phyloP scores from a whole-genome alignment of 2,113 vertebrate species.

The Otocyon megalotis region DNA sequence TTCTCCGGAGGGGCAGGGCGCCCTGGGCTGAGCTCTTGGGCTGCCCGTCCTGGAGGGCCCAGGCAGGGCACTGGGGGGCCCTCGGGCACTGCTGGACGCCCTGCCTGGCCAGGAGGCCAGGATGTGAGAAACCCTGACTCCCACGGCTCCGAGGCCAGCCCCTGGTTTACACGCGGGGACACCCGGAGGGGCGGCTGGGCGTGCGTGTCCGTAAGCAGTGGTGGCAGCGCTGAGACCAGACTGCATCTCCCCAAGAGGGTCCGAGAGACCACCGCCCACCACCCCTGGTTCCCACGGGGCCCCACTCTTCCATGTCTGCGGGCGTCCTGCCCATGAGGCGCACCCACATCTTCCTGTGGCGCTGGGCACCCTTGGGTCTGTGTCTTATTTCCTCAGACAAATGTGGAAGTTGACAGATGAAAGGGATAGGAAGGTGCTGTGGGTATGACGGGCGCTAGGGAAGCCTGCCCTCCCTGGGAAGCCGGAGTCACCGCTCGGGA shows the following conservation, averaged over 20 bases:
- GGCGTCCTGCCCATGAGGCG: too few relatives aligned
- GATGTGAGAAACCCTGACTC: too few relatives aligned
- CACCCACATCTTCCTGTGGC: background rate
- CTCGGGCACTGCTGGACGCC: background rate
- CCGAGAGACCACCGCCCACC: background rate
- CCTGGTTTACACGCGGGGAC: background rate
- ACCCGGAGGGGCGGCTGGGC: background rate
- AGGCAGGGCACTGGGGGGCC: fast-evolving
- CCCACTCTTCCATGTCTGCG: background rate
- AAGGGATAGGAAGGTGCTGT: background rate
- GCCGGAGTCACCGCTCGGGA: background rate
- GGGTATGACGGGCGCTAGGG: background rate
- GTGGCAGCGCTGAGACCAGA: background rate
- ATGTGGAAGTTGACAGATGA: background rate
- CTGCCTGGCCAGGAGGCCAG: background rate
- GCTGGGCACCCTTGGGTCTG: background rate
- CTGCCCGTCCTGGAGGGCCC: background rate
- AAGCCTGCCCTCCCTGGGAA: background rate
- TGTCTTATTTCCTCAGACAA: background rate
- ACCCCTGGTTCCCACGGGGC: background rate
- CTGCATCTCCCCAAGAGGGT: background rate
- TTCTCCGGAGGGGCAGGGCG: background rate
- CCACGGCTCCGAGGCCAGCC: background rate
- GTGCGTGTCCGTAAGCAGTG: background rate
- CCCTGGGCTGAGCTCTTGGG: background rate